Evolutionary conservation across 2,797 vertebrate species (phyloP).

Genomic region (Brotogeris chrysoptera): DNA sequence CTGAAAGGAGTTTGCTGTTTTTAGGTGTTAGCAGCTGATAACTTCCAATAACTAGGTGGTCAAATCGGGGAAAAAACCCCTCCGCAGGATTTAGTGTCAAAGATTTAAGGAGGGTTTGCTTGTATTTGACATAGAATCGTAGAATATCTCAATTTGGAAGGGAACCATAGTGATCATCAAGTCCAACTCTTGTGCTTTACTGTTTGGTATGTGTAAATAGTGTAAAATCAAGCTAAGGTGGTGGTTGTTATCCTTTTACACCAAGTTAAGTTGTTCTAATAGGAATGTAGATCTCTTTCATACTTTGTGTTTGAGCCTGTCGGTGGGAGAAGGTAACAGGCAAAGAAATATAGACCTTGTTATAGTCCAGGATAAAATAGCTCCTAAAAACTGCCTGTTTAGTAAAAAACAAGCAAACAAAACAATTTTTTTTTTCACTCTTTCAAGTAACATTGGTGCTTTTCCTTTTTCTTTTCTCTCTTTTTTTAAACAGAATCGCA

Average conservation of each 20-base stretch:
- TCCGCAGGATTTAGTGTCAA: background rate
- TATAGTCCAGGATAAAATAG: background rate
- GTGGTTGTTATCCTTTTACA: background rate
- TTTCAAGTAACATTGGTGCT: background rate
- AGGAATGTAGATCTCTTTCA: background rate
- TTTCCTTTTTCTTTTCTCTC: background rate
- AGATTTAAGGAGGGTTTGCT: background rate
- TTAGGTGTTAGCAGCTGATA: background rate
- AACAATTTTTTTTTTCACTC: background rate
- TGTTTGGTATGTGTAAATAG: background rate
- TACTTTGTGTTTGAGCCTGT: background rate
- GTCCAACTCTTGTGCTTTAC: background rate
- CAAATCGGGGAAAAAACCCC: rapidly evolving
- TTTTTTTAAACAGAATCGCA: slow-evolving; percentile 46
- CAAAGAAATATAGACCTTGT: background rate
- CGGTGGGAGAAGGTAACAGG: background rate
- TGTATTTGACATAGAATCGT: background rate
- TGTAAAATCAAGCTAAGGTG: background rate
- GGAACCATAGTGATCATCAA: background rate
- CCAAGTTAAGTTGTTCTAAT: background rate
- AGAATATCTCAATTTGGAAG: background rate
- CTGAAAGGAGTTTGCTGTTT: background rate
- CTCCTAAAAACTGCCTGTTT: background rate
- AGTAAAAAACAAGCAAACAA: background rate
- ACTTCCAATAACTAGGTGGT: background rate